Percentiles rank a stretch among this genome's conserved stretches.
Evolutionary conservation across 2,888 invertebrate genomes (phyloP).

Genomic region (Sisyra nigra): DNA sequence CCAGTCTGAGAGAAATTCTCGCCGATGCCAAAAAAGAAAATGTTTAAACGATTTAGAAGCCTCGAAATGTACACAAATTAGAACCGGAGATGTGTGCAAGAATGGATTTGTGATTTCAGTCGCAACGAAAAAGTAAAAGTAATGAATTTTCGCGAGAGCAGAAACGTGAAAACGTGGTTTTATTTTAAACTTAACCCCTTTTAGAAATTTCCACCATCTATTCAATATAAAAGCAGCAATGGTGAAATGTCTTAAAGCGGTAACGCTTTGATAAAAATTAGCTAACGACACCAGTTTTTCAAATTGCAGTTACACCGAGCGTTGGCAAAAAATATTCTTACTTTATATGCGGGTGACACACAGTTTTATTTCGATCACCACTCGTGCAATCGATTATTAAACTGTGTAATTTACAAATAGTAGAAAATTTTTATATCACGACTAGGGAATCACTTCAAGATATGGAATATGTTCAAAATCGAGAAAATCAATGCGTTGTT

Average conservation of each 20-base stretch:
- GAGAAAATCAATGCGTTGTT: too few relatives aligned
- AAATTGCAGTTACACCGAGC: constrained; percentile 1
- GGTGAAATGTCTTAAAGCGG: constrained; percentile 1
- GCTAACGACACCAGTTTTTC: constrained; percentile 5
- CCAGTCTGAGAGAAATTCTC: constrained; percentile 5
- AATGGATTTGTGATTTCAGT: background rate
- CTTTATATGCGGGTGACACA: too few relatives aligned
- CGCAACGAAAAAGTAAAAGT: background rate
- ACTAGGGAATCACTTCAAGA: too few relatives aligned
- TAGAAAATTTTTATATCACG: too few relatives aligned
- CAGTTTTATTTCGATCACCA: too few relatives aligned
- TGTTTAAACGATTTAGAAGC: background rate
- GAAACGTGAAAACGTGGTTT: too few relatives aligned
- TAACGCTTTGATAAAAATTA: background rate
- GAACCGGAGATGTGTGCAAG: background rate
- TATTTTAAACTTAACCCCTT: constrained; percentile 8
- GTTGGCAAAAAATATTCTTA: background rate
- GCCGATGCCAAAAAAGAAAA: constrained; percentile 3
- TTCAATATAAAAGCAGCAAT: constrained; percentile 5
- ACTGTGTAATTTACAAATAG: too few relatives aligned
- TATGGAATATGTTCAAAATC: too few relatives aligned
- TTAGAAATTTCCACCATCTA: constrained; percentile 4
- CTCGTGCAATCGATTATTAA: too few relatives aligned
- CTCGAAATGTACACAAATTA: background rate
- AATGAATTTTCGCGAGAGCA: too few relatives aligned